Percentiles rank a stretch among this genome's conserved stretches.
Conservation (phyloP, 2,888 invertebrate genomes). For the Macrophya annulata region DNA sequence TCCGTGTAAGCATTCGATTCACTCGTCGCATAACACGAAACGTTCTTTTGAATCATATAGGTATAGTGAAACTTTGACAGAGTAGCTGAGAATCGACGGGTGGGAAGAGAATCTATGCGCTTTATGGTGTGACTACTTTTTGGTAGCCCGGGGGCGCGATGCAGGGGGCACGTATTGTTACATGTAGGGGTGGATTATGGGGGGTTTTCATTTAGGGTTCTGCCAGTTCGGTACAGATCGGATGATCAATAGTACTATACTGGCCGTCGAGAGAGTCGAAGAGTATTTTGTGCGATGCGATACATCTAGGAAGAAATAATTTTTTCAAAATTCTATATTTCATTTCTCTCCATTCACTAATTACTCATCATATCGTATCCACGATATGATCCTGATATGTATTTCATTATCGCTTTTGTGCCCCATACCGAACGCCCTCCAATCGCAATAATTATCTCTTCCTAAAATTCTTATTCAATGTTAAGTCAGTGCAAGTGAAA, state of each 20-base stretch:
- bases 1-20: neutral
- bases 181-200: conserved; percentile 72
- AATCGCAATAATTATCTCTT: neutral
- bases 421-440: neutral
- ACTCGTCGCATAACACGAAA: conserved; percentile 13
- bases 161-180: conserved; percentile 74
- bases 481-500: neutral
- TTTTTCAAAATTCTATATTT: neutral
- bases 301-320: neutral
- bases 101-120: conserved; percentile 41
- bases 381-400: neutral
- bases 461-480: neutral
- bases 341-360: neutral
- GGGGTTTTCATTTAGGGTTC: conserved; percentile 69
- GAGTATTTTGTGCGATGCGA: neutral
- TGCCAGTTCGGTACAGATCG: conserved; percentile 69
- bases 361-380: neutral
- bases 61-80: conserved; percentile 24
- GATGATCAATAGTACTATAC: conserved; percentile 74
- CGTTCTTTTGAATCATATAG: conserved; percentile 33
- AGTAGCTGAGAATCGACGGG: conserved; percentile 32
- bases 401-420: neutral
- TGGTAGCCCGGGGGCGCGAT: conserved; percentile 61
- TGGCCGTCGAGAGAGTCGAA: conserved; percentile 66
- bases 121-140: conserved; percentile 52